Evolutionary conservation across 2,797 vertebrate species (phyloP), one percentile per base, ranked within the genome.

Genomic region (Urosaurus nigricauda): DNA sequence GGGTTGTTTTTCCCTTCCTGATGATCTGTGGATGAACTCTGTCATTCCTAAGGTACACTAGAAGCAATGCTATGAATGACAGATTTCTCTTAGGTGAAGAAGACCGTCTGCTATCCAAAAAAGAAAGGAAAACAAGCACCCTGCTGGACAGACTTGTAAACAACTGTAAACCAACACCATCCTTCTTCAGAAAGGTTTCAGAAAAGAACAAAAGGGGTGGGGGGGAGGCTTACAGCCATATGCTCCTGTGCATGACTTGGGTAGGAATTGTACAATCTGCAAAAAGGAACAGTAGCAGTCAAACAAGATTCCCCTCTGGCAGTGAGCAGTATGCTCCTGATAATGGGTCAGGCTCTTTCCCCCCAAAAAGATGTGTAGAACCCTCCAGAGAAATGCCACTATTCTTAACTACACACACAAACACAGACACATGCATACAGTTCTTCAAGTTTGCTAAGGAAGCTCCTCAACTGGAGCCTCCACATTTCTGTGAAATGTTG

Each of bases 61-160:
- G 40, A 47, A 94, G 43, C 65, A 84, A 17, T 79, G 79, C 78
- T 37, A 88, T 60, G 13, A 90, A 92, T 56, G 79, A 80, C 26
- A 91, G 40, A 1, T 32, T 88, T 88, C 93, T 77, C 79, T 89
- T 90, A 89, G 37, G 51, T 75, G 79, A 90, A 77, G 37, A 47
- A 85, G 21, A 85, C 58, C 58, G 77, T 85, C 58, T 85, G 51
- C n/a, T 82, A 80, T 73, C 3, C 77, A 73, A 35, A 58, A 90
- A 89, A 84, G 19, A 71, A 73, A 35, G 58, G 90, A 89, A 82
- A 19, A 71, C 17, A 74, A 11, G 14, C 53, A 35, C 87, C 73
- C 74, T 47, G 29, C 73, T 74, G 53, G 53, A 35, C 71, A 91
- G 43, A 13, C 77, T 70, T 91, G 26, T 58, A 88, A 91, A 81